Conservation (phyloP, 2,888 invertebrate species). For the Tyria jacobaeae region DNA sequence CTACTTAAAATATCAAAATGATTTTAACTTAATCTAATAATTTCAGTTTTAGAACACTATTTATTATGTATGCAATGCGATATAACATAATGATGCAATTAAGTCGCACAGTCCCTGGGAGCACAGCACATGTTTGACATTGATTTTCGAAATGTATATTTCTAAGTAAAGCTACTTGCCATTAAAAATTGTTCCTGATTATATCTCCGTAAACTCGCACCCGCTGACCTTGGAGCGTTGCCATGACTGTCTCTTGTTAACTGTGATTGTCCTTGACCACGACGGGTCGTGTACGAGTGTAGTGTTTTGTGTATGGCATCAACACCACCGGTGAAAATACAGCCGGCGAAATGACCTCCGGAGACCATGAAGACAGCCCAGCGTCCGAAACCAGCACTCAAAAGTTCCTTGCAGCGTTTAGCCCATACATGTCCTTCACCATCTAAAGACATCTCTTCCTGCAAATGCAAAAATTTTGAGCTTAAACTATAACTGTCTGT, state of each 20-base stretch:
- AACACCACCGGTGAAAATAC: constrained; percentile 76
- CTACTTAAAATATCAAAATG: too few species aligned
- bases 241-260: constrained; percentile 87
- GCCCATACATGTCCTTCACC: constrained; percentile 79
- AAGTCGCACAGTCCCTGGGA: too few species aligned
- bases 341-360: constrained; percentile 88
- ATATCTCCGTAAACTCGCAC: constrained; percentile 92
- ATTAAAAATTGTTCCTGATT: constrained; percentile 92
- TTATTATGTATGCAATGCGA: too few species aligned
- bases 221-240: constrained; percentile 91
- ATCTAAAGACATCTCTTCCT: constrained; percentile 83
- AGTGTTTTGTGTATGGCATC: constrained; percentile 91
- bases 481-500: too few species aligned
- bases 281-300: constrained; percentile 93
- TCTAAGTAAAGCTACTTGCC: constrained; percentile 73
- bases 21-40: too few species aligned
- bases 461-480: constrained; percentile 31
- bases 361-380: constrained; percentile 94
- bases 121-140: background rate
- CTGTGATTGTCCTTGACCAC: constrained; percentile 94
- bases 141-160: background rate
- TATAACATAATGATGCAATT: too few species aligned
- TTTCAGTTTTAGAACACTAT: too few species aligned
- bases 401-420: constrained; percentile 66
- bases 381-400: constrained; percentile 75